Evolutionary conservation across 2,113 vertebrate species (phyloP), one percentile per base, ranked within the genome.

Genomic region (Anoplopoma fimbria): DNA sequence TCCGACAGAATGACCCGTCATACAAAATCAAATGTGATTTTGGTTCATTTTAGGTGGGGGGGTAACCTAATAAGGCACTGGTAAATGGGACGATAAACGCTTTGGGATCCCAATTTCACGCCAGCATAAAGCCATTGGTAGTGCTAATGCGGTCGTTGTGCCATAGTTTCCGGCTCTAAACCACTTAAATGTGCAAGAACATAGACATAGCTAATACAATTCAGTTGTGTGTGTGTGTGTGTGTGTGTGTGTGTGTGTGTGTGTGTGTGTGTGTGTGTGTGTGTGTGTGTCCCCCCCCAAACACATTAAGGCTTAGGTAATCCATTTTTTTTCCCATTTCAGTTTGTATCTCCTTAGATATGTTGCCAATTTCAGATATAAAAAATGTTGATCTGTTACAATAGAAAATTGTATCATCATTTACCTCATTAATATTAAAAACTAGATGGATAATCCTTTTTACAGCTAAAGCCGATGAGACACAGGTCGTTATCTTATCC

Each of bases 11-110:
- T n/a, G 58, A 45, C 58, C 60, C 4, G 13, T 58, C 38, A n/a
- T 4, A 49, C 9, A 4, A 40, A 77, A 67, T 63, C 4, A 3
- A 55, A 82, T 69, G 65, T 9, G 69, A 78, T 64, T 45, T 60
- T 42, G 36, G 29, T 49, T 42, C 63, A n/a, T 81, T 77, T 74
- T 76, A 29, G 36, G 23, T 38, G n/a, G 10, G 13, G 12, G 9
- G 49, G 47, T 45, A 63, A 69, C 58, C 42, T 76, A 62, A 75
- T 71, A 57, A 64, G 27, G 36, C 1, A 2, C n/a, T 33, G 13
- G 10, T 58, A 57, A 71, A 68, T 70, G 65, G 47, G 29, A 55
- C n/a, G 19, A 29, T 68, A 60, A 74, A 57, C 1, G 7, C 38
- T 68, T 45, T 14, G 51, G 9, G 34, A 38, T 19, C 55, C 60